Conservation (phyloP, 2,888 invertebrate species). For the Acleris sparsana region DNA sequence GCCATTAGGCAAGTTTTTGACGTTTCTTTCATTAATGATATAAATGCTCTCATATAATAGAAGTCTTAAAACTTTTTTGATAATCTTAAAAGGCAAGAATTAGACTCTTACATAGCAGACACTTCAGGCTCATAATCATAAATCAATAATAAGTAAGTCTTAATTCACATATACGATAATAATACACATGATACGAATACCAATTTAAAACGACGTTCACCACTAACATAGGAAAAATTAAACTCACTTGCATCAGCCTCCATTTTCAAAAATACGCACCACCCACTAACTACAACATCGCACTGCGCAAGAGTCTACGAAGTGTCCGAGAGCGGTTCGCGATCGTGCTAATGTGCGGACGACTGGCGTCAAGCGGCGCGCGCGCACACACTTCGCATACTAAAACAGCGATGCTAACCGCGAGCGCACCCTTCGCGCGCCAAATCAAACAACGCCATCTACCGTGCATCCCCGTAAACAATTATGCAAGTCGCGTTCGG, state of each 20-base stretch:
- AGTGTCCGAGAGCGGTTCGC: constrained; percentile 55
- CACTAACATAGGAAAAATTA: neutral
- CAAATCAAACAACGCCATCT: constrained; percentile 71
- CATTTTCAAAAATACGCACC: constrained; percentile 47
- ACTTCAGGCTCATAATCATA: too few species aligned
- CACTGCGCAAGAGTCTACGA: constrained; percentile 67
- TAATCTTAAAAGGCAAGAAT: too few species aligned
- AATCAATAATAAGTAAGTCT: too few species aligned
- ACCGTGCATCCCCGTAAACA: constrained; percentile 61
- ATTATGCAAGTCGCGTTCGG: constrained; percentile 59
- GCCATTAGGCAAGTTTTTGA: too few species aligned
- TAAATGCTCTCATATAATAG: too few species aligned
- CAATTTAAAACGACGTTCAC: neutral
- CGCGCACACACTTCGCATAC: constrained; percentile 79
- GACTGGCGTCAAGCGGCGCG: constrained; percentile 73
- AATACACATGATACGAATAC: too few species aligned
- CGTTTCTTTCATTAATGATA: too few species aligned
- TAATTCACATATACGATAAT: too few species aligned
- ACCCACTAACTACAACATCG: constrained; percentile 61
- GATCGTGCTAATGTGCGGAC: constrained; percentile 50
- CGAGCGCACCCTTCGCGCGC: constrained; percentile 61
- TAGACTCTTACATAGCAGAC: too few species aligned
- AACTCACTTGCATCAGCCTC: constrained; percentile 29
- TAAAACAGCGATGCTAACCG: constrained; percentile 73
- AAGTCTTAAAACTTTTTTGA: too few species aligned